Conservation (phyloP, 2,797 vertebrate species). For the Oryzias dopingdopingensis region DNA sequence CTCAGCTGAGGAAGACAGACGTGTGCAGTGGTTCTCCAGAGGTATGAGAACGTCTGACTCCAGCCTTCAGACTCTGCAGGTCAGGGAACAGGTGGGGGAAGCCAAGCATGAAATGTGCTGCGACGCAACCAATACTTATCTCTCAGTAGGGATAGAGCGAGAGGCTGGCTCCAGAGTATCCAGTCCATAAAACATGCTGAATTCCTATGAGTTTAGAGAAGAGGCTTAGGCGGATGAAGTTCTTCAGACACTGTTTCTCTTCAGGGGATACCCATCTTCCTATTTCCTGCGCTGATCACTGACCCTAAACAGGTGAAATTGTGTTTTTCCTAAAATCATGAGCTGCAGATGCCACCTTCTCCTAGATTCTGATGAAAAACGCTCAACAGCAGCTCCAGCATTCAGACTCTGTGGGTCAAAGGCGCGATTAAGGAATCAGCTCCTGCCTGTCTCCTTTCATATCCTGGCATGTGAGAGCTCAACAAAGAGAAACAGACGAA, state of each 20-base stretch:
- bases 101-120: constrained; percentile 75
- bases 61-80: constrained; percentile 65
- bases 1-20: constrained; percentile 25
- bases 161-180: constrained; percentile 55
- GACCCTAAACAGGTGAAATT: constrained; percentile 47
- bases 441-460: constrained; percentile 38
- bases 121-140: constrained; percentile 76
- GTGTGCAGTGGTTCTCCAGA: constrained; percentile 46
- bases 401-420: constrained; percentile 49
- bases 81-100: constrained; percentile 73
- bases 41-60: constrained; percentile 54
- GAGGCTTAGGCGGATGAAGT: constrained; percentile 43
- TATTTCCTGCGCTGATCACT: constrained; percentile 38
- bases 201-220: constrained; percentile 48
- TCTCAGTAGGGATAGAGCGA: constrained; percentile 61
- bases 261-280: constrained; percentile 33
- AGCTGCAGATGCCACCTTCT: constrained; percentile 45
- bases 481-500: constrained; percentile 36
- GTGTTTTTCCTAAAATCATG: constrained; percentile 33
- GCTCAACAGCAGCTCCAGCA: constrained; percentile 31
- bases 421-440: constrained; percentile 50
- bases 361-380: constrained; percentile 42
- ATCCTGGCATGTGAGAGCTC: constrained; percentile 42
- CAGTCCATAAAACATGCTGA: constrained; percentile 45
- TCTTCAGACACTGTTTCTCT: constrained; percentile 47